Base-by-base conservation (phyloP, 2,888 invertebrate species). In the Pollenia griseotomentosa region DNA sequence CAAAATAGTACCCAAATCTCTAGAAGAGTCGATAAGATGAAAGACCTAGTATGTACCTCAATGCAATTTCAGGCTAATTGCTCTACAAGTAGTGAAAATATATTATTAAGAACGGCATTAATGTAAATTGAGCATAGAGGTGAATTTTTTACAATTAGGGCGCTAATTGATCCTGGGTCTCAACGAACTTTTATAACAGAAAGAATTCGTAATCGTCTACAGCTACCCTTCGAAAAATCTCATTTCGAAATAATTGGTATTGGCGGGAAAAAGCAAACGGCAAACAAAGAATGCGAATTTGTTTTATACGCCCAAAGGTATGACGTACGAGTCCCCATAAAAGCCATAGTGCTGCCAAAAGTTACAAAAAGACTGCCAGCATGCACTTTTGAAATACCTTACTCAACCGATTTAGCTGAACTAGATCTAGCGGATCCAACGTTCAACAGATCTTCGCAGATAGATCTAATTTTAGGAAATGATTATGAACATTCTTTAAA, bases 81-180 rank as follows among this genome's bases (percentile, higher is more conserved):
- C 51, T 14, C 51, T 14, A 51, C 1, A 1, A 1, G 1, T 7
- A n/a, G 44, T 66, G 33, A 66, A 66, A 48, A 46, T 5, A 65
- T 44, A 9, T 19, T 14, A 4, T 2, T 44, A 10, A 12, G 65
- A 65, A 19, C 19, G 2, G 65, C 19, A 2, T 65, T 46, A 33
- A 33, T 44, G 65, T 12, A 44, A n/a, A 55, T 55, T 1, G 19
- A 19, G 16, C 16, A 9, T n/a, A 0, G 10, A 33, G 33, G 33
- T 33, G 16, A 19, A 16, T 6, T 55, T 16, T 55, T 33, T 33
- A 33, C 33, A 33, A 6, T 33, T 33, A 33, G 33, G 6, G 33
- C 33, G 33, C 33, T 71, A 71, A 71, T 71, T 33, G 71, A 71
- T 40, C 55, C 71, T 2, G 40, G 40, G 1, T 70, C 70, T 53